A percentile compares a stretch with the other conserved stretches of the same genome.
These are phyloP conservation scores for Agriopis leucophaearia DNA, from an alignment of 2,888 invertebrate genomes.

Conservation along the genomic window DNA sequence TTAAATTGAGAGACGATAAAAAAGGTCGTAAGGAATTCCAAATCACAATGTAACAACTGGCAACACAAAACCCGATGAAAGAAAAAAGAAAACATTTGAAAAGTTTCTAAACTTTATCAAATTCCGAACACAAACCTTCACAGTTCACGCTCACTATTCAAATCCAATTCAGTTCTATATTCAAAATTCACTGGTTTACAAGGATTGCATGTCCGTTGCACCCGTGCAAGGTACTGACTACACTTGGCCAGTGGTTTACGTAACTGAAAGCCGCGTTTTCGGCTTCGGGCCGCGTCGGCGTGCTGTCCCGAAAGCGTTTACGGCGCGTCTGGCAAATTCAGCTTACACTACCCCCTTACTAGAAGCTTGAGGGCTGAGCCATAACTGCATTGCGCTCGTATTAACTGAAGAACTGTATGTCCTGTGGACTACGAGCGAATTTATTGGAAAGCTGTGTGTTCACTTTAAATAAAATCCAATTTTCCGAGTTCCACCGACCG, in stretches of 20 bases:
- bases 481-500: not conserved
- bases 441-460: constrained; percentile 1
- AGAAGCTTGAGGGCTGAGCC: constrained; percentile 49
- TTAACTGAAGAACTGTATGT: constrained; percentile 36
- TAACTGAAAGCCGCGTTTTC: constrained; percentile 55
- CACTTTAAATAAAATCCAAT: constrained; percentile 1
- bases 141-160: constrained; percentile 55
- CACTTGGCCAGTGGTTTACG: constrained; percentile 57
- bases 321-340: constrained; percentile 73
- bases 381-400: constrained; percentile 81
- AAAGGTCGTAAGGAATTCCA: constrained; percentile 15
- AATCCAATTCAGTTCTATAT: constrained; percentile 43
- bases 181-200: constrained; percentile 46
- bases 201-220: constrained; percentile 32
- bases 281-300: constrained; percentile 55
- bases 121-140: constrained; percentile 62
- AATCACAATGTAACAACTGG: constrained; percentile 13
- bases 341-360: constrained; percentile 58
- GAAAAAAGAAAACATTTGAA: constrained; percentile 27
- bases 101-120: constrained; percentile 34
- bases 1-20: constrained; percentile 36
- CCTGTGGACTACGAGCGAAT: constrained; percentile 9
- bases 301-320: constrained; percentile 74
- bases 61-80: constrained; percentile 16
- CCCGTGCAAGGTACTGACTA: constrained; percentile 20